These are phyloP conservation scores for Aricia artaxerxes DNA, from an alignment of 2,888 invertebrate genomes.

Conservation along the genomic window DNA sequence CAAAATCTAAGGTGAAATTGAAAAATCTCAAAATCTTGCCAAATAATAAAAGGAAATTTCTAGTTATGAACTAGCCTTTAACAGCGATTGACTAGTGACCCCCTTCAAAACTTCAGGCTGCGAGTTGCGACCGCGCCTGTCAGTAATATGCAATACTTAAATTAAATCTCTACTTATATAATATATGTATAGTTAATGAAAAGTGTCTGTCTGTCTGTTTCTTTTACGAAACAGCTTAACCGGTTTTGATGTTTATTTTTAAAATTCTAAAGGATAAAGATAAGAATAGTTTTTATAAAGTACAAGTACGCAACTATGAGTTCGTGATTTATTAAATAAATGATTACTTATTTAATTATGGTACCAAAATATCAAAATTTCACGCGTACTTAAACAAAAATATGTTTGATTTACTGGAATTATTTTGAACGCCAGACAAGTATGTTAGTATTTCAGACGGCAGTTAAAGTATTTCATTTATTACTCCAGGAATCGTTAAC, in stretches of 20 bases:
- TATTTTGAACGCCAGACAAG: background rate
- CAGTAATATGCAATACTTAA: background rate
- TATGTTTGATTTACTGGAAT: background rate
- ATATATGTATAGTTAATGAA: too few species aligned
- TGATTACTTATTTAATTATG: background rate
- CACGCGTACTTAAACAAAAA: background rate
- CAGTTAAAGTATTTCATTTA: background rate
- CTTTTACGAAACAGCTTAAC: too few species aligned
- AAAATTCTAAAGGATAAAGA: background rate
- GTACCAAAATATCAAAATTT: background rate
- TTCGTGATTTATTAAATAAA: background rate
- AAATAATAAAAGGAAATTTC: too few species aligned
- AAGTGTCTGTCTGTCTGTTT: too few species aligned
- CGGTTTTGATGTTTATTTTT: background rate
- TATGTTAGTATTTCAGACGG: conserved; percentile 3
- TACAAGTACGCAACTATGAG: background rate
- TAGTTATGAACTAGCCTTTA: too few species aligned
- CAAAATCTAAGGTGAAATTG: too few species aligned
- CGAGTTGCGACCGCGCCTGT: too few species aligned
- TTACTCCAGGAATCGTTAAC: conserved; percentile 13
- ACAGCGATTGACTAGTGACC: too few species aligned
- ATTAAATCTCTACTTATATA: background rate
- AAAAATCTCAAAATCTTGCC: too few species aligned
- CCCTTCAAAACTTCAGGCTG: too few species aligned
- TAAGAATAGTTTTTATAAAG: background rate